These are phyloP conservation scores for Troglohyphantes excavatus DNA, from an alignment of 2,888 invertebrate genomes.

Conservation along the genomic window DNA sequence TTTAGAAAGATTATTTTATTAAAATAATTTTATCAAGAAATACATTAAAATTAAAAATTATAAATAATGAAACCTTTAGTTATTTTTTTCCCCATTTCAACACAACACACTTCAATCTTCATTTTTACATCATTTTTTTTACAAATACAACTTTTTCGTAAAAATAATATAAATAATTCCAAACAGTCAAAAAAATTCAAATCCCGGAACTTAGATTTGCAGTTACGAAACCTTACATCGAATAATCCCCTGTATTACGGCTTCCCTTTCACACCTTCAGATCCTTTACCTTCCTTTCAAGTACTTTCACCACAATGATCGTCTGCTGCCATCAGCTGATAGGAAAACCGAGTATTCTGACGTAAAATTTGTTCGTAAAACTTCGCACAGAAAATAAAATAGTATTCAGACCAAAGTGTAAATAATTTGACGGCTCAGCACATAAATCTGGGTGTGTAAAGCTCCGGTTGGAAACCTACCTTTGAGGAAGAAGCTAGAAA, in stretches of 20 bases:
- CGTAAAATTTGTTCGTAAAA: background rate
- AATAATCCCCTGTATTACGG: background rate
- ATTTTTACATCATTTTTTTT: too few species aligned
- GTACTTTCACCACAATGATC: background rate
- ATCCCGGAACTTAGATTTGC: too few species aligned
- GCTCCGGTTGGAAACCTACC: background rate
- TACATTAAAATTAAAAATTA: too few species aligned
- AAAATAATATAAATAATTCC: too few species aligned
- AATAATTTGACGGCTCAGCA: background rate
- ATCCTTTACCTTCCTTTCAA: background rate
- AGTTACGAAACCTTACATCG: too few species aligned
- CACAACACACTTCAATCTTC: too few species aligned
- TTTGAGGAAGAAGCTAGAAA: constrained; percentile 1
- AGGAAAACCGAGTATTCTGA: background rate
- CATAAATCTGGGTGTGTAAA: background rate
- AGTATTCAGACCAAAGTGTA: background rate
- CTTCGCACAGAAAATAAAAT: background rate
- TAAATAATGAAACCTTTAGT: too few species aligned
- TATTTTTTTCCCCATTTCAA: too few species aligned
- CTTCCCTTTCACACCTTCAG: background rate
- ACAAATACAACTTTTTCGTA: too few species aligned
- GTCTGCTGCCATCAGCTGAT: background rate
- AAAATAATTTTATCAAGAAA: too few species aligned
- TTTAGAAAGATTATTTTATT: too few species aligned
- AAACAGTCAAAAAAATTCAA: background rate